These are phyloP conservation scores for Pelodiscus sinensis DNA, from an alignment of 2,113 vertebrate genomes.

Conservation along the genomic window DNA sequence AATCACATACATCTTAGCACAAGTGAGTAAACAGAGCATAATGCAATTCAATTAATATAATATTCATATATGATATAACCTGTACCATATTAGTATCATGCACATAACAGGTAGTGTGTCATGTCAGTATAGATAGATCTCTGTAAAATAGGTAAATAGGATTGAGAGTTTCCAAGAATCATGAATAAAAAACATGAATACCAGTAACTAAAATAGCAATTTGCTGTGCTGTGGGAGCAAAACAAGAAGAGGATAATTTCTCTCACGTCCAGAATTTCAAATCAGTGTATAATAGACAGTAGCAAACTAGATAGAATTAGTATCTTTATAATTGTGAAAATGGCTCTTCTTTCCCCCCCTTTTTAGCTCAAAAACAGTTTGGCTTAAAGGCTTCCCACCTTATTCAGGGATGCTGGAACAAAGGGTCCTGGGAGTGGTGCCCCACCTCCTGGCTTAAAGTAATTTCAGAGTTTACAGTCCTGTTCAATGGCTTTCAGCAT, in stretches of 20 bases:
- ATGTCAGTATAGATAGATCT: background rate
- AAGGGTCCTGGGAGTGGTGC: too few species aligned
- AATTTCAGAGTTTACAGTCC: too few species aligned
- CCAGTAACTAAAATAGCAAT: background rate
- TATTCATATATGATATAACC: background rate
- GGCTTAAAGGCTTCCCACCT: background rate
- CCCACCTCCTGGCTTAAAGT: too few species aligned
- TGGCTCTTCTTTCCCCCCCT: accelerated
- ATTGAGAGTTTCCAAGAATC: background rate
- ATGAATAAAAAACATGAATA: background rate
- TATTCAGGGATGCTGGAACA: background rate
- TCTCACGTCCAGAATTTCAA: slow-evolving; percentile 4
- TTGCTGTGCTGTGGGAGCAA: background rate
- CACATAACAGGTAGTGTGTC: background rate
- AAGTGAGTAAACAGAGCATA: background rate
- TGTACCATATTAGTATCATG: background rate
- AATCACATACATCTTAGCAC: background rate
- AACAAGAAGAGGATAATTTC: background rate
- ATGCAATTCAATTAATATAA: background rate
- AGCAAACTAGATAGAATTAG: background rate
- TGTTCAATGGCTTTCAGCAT: too few species aligned
- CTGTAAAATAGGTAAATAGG: background rate
- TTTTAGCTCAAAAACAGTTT: background rate
- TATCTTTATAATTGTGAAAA: background rate
- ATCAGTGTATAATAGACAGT: background rate